These are phyloP conservation scores for Archocentrus centrarchus DNA, from an alignment of 2,113 vertebrate genomes.

Conservation along the genomic window DNA sequence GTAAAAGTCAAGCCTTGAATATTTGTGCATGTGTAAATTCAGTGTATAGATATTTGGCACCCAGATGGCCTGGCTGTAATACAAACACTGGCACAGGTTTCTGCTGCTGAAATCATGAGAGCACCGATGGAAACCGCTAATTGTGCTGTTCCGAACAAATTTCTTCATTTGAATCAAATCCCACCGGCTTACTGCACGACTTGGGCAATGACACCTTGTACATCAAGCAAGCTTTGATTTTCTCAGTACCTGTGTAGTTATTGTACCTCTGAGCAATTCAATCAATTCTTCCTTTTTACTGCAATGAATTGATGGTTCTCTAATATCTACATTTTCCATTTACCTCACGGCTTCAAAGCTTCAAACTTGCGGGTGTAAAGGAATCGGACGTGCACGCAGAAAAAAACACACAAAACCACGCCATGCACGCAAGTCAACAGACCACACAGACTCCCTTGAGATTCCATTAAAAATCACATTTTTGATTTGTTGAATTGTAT, in stretches of 20 bases:
- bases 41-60: neutral
- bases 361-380: conserved; percentile 47
- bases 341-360: conserved; percentile 58
- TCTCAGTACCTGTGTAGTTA: conserved; percentile 44
- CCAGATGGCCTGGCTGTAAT: neutral
- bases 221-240: conserved; percentile 63
- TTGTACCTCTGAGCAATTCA: conserved; percentile 64
- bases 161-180: conserved; percentile 53
- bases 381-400: conserved; percentile 16
- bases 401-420: conserved; percentile 24
- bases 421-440: neutral
- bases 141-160: conserved; percentile 45
- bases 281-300: conserved; percentile 54
- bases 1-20: fast-evolving
- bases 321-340: conserved; percentile 63
- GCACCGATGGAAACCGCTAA: conserved; percentile 43
- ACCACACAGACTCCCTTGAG: conserved; percentile 24
- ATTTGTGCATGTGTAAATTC: neutral
- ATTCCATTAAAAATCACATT: conserved; percentile 62
- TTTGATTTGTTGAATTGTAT: conserved; percentile 46
- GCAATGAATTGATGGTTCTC: conserved; percentile 56
- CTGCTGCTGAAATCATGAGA: conserved; percentile 26
- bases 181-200: conserved; percentile 32
- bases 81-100: neutral
- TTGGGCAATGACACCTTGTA: conserved; percentile 39